phyloP scores from a whole-genome alignment of 2,113 vertebrate species.

The Capreolus pygargus region DNA sequence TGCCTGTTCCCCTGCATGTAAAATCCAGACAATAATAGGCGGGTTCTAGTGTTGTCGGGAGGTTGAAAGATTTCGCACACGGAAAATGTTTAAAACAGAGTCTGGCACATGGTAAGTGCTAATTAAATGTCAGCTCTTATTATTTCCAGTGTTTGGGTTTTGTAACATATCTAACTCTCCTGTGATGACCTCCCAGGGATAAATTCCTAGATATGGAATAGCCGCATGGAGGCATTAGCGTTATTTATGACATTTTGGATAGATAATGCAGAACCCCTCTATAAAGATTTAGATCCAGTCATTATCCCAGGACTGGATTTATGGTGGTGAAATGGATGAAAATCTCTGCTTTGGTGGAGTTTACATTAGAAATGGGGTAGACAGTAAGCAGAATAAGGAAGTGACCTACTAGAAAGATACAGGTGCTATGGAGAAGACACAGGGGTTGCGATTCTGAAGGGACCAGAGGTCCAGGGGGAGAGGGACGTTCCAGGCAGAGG shows the following conservation, averaged over 20 bases:
- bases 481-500: not conserved
- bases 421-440: not conserved
- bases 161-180: not conserved
- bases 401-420: not conserved
- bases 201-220: constrained; percentile 3
- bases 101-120: not conserved
- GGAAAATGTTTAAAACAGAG: not conserved
- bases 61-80: not conserved
- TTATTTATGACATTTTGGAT: not conserved
- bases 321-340: not conserved
- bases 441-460: not conserved
- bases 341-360: not conserved
- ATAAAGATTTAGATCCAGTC: not conserved
- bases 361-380: not conserved
- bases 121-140: constrained; percentile 42
- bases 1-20: not conserved
- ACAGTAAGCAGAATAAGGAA: not conserved
- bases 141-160: not conserved
- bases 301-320: not conserved
- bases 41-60: not conserved
- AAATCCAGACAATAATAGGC: not conserved
- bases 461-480: not conserved
- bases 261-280: not conserved
- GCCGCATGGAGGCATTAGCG: not conserved
- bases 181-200: not conserved